Conservation (phyloP, 2,888 invertebrate species). For the Stegophylla sp. region DNA sequence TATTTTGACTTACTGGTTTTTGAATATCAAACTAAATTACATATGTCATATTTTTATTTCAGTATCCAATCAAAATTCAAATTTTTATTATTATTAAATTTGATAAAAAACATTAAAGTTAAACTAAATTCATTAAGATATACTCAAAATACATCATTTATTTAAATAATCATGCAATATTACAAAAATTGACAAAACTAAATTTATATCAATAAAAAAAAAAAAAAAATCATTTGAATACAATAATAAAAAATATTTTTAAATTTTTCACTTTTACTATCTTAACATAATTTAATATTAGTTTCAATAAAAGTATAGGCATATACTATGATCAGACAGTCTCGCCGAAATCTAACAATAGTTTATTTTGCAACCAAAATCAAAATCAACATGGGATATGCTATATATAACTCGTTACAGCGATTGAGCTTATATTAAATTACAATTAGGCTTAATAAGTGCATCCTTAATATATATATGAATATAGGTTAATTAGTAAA, state of each 20-base stretch:
- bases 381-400: neutral
- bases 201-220: constrained; percentile 3
- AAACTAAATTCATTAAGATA: neutral
- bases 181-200: constrained; percentile 23
- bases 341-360: neutral
- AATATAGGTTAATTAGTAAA: constrained; percentile 33
- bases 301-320: neutral
- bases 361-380: neutral
- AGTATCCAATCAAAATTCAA: neutral
- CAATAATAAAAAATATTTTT: constrained; percentile 1
- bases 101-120: neutral
- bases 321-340: neutral
- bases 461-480: constrained; percentile 43
- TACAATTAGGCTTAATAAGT: constrained; percentile 35
- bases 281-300: neutral
- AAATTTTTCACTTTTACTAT: neutral
- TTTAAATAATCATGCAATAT: constrained; percentile 7
- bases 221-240: neutral
- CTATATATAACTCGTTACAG: neutral
- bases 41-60: neutral
- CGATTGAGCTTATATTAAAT: constrained; percentile 26
- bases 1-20: too few species aligned
- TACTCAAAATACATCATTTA: neutral
- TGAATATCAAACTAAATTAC: neutral
- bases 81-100: neutral